phyloP scores from a whole-genome alignment of 2,113 vertebrate species.

The Misgurnus anguillicaudatus region DNA sequence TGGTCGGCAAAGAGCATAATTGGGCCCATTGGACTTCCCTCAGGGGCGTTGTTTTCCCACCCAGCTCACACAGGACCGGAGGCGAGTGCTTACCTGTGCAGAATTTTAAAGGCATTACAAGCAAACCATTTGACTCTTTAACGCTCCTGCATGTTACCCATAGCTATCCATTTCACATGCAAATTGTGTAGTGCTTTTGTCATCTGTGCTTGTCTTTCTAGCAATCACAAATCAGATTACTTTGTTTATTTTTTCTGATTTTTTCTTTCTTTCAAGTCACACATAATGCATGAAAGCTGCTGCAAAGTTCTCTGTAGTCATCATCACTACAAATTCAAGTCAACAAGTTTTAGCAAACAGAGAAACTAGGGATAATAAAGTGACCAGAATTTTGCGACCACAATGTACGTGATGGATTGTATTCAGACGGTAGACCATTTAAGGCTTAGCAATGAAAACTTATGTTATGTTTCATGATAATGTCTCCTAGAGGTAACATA shows the following conservation, averaged over 20 bases:
- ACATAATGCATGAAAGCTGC: not conserved
- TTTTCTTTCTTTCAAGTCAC: not conserved
- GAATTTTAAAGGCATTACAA: constrained; percentile 51
- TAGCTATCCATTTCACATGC: constrained; percentile 67
- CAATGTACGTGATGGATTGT: not conserved
- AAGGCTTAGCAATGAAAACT: too few species aligned
- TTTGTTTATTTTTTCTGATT: too few species aligned
- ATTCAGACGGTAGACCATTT: too few species aligned
- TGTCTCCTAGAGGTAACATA: too few species aligned
- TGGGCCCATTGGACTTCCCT: constrained; percentile 57
- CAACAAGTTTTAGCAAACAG: constrained; percentile 25
- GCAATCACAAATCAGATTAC: constrained; percentile 53
- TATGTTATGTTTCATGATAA: too few species aligned
- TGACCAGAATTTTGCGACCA: too few species aligned
- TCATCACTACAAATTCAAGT: not conserved
- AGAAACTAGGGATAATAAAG: not conserved
- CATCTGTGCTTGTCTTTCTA: constrained; percentile 54
- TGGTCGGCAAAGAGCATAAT: constrained; percentile 57
- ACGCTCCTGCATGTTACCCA: constrained; percentile 51
- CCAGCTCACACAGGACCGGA: constrained; percentile 57
- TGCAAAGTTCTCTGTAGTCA: not conserved
- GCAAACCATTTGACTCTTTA: constrained; percentile 43
- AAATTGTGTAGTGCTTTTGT: constrained; percentile 56
- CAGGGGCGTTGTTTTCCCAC: constrained; percentile 54
- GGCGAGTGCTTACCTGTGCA: constrained; percentile 59